A percentile compares a stretch with the other conserved stretches of the same genome.
Evolutionary conservation across 1,140 invertebrate species (phyloP).

Genomic region (Eumeta japonica): DNA sequence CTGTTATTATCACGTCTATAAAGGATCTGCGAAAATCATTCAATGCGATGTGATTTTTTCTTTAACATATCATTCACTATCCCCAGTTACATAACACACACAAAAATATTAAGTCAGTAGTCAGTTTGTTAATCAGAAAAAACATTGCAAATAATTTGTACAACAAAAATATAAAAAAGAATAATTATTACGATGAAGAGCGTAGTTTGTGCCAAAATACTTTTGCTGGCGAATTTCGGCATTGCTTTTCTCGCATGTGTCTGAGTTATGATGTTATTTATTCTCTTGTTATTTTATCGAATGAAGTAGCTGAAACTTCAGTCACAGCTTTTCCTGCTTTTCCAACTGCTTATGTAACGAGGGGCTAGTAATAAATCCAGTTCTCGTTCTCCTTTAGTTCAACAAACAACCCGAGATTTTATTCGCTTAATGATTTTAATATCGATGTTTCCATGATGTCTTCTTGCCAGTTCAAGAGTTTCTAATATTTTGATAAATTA

Average conservation of each 20-base stretch:
- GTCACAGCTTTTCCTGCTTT: conserved; percentile 10
- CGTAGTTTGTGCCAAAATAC: too few species aligned
- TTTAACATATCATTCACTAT: too few species aligned
- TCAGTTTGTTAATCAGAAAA: too few species aligned
- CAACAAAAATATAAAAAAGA: too few species aligned
- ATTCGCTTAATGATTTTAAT: conserved; percentile 2
- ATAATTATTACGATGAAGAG: too few species aligned
- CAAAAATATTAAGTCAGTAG: too few species aligned
- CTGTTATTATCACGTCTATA: too few species aligned
- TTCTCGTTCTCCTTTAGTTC: conserved; percentile 2
- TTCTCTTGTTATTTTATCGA: not conserved
- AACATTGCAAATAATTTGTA: too few species aligned
- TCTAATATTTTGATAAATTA: conserved; percentile 8
- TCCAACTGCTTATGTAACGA: conserved; percentile 11
- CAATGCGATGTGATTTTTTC: too few species aligned
- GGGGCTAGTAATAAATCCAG: conserved; percentile 8
- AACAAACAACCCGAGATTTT: conserved; percentile 6
- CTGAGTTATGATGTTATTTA: not conserved
- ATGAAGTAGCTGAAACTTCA: conserved; percentile 6
- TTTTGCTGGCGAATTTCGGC: conserved; percentile 12
- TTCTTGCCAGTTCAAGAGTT: conserved; percentile 10
- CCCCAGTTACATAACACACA: too few species aligned
- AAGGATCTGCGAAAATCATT: too few species aligned
- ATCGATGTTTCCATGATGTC: conserved; percentile 11
- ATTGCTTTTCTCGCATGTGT: conserved; percentile 7